Evolutionary conservation across 1,140 invertebrate genomes (phyloP).

Genomic region (Zaprionus ornatus): DNA sequence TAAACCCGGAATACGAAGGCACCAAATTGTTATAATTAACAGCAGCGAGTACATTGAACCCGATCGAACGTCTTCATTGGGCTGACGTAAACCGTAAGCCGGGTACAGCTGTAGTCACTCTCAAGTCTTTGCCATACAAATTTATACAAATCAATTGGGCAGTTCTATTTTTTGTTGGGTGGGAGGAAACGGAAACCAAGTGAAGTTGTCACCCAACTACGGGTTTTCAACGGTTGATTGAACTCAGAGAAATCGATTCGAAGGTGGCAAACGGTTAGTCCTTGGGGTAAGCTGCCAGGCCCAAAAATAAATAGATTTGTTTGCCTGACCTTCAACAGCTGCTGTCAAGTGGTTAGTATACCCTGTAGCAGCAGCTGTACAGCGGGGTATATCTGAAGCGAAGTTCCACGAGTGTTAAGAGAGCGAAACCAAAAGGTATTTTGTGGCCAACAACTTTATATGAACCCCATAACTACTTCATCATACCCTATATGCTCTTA

Average conservation of each 20-base stretch:
- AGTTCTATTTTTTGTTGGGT: conserved; percentile 27
- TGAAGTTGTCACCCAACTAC: conserved; percentile 44
- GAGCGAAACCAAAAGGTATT: too few relatives aligned
- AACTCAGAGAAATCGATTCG: conserved; percentile 72
- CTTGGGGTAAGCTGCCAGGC: conserved; percentile 27
- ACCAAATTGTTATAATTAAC: conserved; percentile 62
- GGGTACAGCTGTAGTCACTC: conserved; percentile 58
- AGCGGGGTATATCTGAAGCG: background rate
- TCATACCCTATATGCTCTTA: background rate
- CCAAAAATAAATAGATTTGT: conserved; percentile 70
- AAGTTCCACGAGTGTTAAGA: too few relatives aligned
- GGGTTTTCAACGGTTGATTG: conserved; percentile 62
- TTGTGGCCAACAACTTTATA: background rate
- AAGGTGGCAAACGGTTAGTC: conserved; percentile 22
- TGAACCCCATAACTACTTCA: background rate
- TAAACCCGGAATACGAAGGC: background rate
- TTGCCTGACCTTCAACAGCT: conserved; percentile 68
- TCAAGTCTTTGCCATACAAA: conserved; percentile 47
- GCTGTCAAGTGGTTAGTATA: conserved; percentile 27
- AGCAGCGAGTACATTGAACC: conserved; percentile 65
- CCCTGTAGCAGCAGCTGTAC: conserved; percentile 4
- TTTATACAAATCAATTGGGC: conserved; percentile 56
- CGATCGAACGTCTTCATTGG: conserved; percentile 51
- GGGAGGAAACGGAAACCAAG: conserved; percentile 1
- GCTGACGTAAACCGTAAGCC: conserved; percentile 49